Evolutionary conservation across 2,797 vertebrate species (phyloP).

Genomic region (Taeniopygia guttata): DNA sequence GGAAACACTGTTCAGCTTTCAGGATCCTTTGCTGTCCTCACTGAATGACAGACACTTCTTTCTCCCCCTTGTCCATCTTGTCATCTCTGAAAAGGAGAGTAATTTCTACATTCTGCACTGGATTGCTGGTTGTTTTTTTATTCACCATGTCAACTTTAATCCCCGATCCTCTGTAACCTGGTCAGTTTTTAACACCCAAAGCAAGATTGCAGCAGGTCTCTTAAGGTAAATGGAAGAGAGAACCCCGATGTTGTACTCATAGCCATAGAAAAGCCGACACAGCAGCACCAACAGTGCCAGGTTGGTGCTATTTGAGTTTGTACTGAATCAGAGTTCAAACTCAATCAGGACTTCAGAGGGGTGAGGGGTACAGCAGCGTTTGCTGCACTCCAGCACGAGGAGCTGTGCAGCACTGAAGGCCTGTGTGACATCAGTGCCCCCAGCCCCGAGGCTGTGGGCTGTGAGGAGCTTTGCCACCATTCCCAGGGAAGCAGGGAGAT

Average conservation of each 20-base stretch:
- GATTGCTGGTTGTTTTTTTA: background rate
- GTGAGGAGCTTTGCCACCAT: background rate
- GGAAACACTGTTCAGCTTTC: conserved; percentile 47
- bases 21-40: conserved; percentile 23
- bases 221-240: background rate
- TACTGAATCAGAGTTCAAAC: background rate
- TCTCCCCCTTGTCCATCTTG: conserved; percentile 42
- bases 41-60: conserved; percentile 42
- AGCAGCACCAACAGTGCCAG: background rate
- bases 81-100: background rate
- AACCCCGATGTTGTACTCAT: background rate
- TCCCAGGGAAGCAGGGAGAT: background rate
- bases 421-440: fast-evolving
- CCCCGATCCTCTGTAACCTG: background rate
- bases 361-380: fast-evolving
- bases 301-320: background rate
- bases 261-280: background rate
- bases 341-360: background rate
- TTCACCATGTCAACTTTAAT: background rate
- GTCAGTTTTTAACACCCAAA: background rate
- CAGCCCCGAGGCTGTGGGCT: background rate
- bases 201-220: background rate
- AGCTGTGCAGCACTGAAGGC: background rate
- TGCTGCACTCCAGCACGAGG: fast-evolving
- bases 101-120: background rate